Evolutionary conservation across 2,888 invertebrate species (phyloP), one percentile per base, ranked within the genome.

Genomic region (Oxyteleia sp.): DNA sequence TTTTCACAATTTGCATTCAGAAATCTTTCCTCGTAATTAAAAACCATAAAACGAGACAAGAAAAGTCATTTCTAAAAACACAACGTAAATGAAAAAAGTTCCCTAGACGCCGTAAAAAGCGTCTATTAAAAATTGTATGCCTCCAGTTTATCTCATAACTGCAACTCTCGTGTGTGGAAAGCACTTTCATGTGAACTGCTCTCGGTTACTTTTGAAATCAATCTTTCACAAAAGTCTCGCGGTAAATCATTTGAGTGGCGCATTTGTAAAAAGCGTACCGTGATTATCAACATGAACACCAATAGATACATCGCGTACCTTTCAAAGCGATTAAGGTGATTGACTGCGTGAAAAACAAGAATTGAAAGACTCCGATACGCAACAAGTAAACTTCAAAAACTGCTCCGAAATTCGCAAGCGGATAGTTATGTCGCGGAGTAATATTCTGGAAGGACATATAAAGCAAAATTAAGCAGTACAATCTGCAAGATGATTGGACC

Each of bases 291-390:
- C 13, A 15, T 63, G 61, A 43, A 53, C 20, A 53, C 53, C 18
- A 51, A 53, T 53, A 41, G 63, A 61, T 32, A 18, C 29, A 61
- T 49, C n/a, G n/a, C n/a, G n/a, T n/a, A n/a, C n/a, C n/a, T n/a
- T n/a, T n/a, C 61, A 72, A 51, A 51, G 20, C 32, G 49, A 61
- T 72, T 61, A 72, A 63, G 16, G 61, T 13, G 41, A 41, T 51
- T 72, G 72, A 61, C 49, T 61, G 4, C 47, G 18, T 61, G 38
- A 49, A 61, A 51, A 45, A 61, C 15, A 18, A 47, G 38, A 7
- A 20, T 20, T 13, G 35, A 32, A 59, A 71, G 57, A 47, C 47
- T 32, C 57, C 26, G 29, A 51, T 43, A 23, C n/a, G 68, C 68
- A 68, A 68, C 41, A 68, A 53, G 53, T 66, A 53, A 53, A 15